Evolutionary conservation across 1,140 invertebrate genomes (phyloP).

Genomic region (Philaenus spumarius): DNA sequence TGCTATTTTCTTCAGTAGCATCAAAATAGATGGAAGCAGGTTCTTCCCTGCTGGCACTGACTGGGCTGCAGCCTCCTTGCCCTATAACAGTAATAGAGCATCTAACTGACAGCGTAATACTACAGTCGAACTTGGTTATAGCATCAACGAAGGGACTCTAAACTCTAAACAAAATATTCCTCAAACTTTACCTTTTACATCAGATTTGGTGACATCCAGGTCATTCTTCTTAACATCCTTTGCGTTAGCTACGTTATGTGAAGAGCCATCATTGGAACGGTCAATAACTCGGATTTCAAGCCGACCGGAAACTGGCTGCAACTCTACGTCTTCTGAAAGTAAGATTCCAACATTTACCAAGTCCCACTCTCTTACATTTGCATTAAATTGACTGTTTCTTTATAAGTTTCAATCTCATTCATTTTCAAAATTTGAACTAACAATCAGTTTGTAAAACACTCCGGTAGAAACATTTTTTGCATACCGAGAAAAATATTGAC

Average conservation of each 20-base stretch:
- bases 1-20: constrained; percentile 44
- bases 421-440: too few species aligned
- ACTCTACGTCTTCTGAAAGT: constrained; percentile 28
- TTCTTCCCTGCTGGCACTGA: constrained; percentile 47
- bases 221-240: constrained; percentile 16
- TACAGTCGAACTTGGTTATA: too few species aligned
- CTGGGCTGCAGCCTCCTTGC: constrained; percentile 37
- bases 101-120: too few species aligned
- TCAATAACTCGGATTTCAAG: constrained; percentile 72
- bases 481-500: too few species aligned
- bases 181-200: constrained; percentile 9
- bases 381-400: too few species aligned
- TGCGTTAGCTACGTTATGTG: constrained; percentile 13
- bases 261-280: constrained; percentile 26
- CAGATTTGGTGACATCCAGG: constrained; percentile 12
- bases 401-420: too few species aligned
- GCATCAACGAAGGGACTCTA: too few species aligned
- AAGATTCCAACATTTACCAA: too few species aligned
- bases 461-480: too few species aligned
- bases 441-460: too few species aligned
- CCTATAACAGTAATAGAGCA: constrained; percentile 7
- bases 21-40: constrained; percentile 57
- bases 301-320: constrained; percentile 58
- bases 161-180: too few species aligned
- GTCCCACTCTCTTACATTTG: too few species aligned